Percentiles rank a stretch among this genome's conserved stretches.
Evolutionary conservation across 1,140 invertebrate genomes (phyloP).

Genomic region (Phocides pigmalion): DNA sequence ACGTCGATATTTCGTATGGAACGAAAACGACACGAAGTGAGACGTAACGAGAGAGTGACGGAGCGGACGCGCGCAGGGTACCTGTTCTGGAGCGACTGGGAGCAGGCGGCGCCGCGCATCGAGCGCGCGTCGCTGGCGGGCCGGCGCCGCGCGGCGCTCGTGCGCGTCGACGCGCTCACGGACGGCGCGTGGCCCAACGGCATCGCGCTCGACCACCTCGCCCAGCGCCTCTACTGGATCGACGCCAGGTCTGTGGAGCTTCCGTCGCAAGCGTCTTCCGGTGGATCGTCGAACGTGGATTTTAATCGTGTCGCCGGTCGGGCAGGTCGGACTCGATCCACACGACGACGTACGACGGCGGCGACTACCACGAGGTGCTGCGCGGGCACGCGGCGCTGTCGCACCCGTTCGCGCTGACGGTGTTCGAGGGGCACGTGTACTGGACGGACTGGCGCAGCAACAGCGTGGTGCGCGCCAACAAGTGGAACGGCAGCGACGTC

Average conservation of each 20-base stretch:
- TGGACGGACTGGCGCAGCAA: slow-evolving; percentile 96
- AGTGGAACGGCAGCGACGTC: slow-evolving; percentile 87
- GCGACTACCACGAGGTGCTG: slow-evolving; percentile 88
- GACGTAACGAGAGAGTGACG: too few relatives aligned
- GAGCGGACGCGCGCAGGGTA: slow-evolving; percentile 38
- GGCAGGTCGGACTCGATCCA: slow-evolving; percentile 92
- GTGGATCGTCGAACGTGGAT: too few relatives aligned
- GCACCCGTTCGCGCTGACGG: slow-evolving; percentile 95
- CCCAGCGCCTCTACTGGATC: slow-evolving; percentile 91
- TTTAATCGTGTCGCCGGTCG: too few relatives aligned
- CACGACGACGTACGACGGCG: slow-evolving; percentile 91
- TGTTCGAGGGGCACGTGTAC: slow-evolving; percentile 93
- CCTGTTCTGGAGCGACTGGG: slow-evolving; percentile 97
- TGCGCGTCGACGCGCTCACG: slow-evolving; percentile 86
- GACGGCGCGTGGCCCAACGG: slow-evolving; percentile 95
- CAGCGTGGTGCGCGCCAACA: slow-evolving; percentile 88
- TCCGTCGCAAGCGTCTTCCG: too few relatives aligned
- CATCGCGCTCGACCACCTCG: slow-evolving; percentile 91
- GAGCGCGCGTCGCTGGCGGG: slow-evolving; percentile 94
- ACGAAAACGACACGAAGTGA: too few relatives aligned
- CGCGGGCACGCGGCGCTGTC: slow-evolving; percentile 87
- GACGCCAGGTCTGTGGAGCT: slow-evolving; percentile 87
- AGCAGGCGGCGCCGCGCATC: slow-evolving; percentile 91
- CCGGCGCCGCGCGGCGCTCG: slow-evolving; percentile 83
- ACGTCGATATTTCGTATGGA: background rate